Base-by-base conservation (phyloP, 64 coral and sea anemone species). In the Catalaphyllia jardinei region DNA sequence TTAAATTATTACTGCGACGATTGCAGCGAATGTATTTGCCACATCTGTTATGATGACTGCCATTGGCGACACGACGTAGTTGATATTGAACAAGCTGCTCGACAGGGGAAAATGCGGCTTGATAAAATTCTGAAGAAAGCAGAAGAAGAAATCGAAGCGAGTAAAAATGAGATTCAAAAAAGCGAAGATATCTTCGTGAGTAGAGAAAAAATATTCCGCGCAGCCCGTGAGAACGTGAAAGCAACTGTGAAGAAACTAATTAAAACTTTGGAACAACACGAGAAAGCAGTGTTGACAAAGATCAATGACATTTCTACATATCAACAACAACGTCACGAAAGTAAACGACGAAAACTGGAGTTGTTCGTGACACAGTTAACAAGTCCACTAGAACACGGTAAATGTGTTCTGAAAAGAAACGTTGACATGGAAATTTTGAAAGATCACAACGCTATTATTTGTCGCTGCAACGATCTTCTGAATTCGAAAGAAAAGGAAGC, bases 381-480 rank as follows among this genome's bases (percentile, higher is more conserved):
- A 81, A 81, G 60, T 17, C 3, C 59, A 0, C 0, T 81, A 9
- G 33, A 64, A 62, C 19, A 39, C 79, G 79, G 79, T 35, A 38
- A 64, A 19, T 5, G 29, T 10, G 29, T 81, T 35, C 57, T 81
- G 25, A 12, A 20, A 81, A 62, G 79, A 81, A 63, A 81, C 19
- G 7, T 31, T 0, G 59, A 35, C 62, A 57, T 35, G 11, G 79
- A 81, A 62, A 81, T 81, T 81, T 16, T 60, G 28, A 60, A 62
- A 1, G 79, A 81, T 20, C 14, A 30, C n/a, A 5, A 35, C 8
- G 18, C 28, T 35, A 29, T 81, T 14, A 31, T 64, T 30, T 8
- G 19, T 81, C 79, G 79, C 2, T 81, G 79, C 57, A 17, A 62
- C 33, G 33, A 81, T 59, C 79, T 81, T 62, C 38, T 81, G 59